phyloP scores from a whole-genome alignment of 2,888 invertebrate species.

The Tribolium freemani region DNA sequence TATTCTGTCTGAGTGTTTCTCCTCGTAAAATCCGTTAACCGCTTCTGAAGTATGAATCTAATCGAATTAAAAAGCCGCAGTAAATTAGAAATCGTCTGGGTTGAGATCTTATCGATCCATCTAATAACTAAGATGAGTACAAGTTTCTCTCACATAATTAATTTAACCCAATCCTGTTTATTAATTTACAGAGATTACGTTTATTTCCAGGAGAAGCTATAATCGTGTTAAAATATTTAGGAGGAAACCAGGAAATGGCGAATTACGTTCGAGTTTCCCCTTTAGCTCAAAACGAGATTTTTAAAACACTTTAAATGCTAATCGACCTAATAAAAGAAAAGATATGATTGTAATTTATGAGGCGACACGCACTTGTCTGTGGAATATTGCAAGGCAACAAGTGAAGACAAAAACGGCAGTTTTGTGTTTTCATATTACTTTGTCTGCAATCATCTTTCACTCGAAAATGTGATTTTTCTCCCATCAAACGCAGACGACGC shows the following conservation, averaged over 20 bases:
- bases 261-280: constrained; percentile 24
- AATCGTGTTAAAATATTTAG: constrained; percentile 30
- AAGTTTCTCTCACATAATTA: constrained; percentile 29
- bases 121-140: constrained; percentile 9
- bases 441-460: constrained; percentile 24
- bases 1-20: neutral
- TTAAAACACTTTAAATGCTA: constrained; percentile 29
- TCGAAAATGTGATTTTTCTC: constrained; percentile 14
- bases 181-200: constrained; percentile 32
- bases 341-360: constrained; percentile 15
- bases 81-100: constrained; percentile 25
- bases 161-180: constrained; percentile 30
- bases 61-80: constrained; percentile 10
- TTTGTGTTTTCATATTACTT: constrained; percentile 18
- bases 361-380: constrained; percentile 24
- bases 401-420: constrained; percentile 25
- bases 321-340: constrained; percentile 28
- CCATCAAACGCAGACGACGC: constrained; percentile 15
- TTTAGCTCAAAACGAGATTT: constrained; percentile 6
- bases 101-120: constrained; percentile 26
- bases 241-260: constrained; percentile 34
- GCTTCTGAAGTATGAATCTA: constrained; percentile 13
- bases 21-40: constrained; percentile 8
- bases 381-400: constrained; percentile 38
- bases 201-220: constrained; percentile 32